phyloP scores from a whole-genome alignment of 1,140 invertebrate genomes.

The Procambarus virginalis region DNA sequence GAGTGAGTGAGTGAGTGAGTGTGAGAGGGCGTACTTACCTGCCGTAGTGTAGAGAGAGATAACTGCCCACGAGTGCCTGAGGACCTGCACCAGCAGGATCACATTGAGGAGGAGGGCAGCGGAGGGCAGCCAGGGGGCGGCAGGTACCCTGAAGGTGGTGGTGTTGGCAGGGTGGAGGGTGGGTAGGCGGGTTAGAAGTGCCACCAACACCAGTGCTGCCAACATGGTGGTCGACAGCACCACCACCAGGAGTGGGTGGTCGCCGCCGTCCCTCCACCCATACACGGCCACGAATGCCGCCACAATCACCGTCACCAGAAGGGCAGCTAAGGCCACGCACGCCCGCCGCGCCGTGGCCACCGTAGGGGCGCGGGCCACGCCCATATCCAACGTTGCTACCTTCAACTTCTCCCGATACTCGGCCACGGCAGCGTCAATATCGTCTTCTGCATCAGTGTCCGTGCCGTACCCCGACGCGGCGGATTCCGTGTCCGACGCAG shows the following conservation, averaged over 20 bases:
- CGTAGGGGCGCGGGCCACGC: conserved; percentile 10
- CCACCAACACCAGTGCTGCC: conserved; percentile 12
- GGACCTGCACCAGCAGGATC: conserved; percentile 41
- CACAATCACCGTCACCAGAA: background rate
- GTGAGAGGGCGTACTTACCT: conserved; percentile 5
- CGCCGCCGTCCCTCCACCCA: background rate
- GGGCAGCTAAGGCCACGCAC: background rate
- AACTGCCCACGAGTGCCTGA: conserved; percentile 49
- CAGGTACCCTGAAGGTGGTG: conserved; percentile 45
- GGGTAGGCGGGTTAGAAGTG: conserved; percentile 24
- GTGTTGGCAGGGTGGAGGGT: conserved; percentile 1
- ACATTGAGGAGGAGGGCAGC: conserved; percentile 54
- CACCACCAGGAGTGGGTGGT: conserved; percentile 15
- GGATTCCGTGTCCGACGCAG: conserved; percentile 12
- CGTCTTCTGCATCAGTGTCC: conserved; percentile 38
- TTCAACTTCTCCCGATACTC: conserved; percentile 48
- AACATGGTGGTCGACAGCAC: background rate
- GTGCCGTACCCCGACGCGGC: conserved; percentile 33
- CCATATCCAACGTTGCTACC: conserved; percentile 42
- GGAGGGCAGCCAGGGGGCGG: conserved; percentile 51
- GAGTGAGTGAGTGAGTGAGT: no score
- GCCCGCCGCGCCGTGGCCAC: conserved; percentile 23
- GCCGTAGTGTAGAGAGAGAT: background rate
- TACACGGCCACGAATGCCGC: conserved; percentile 25
- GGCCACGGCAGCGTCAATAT: conserved; percentile 55